Base-by-base conservation (phyloP, 2,888 invertebrate genomes). In the Hermaeophaga mercurialis region DNA sequence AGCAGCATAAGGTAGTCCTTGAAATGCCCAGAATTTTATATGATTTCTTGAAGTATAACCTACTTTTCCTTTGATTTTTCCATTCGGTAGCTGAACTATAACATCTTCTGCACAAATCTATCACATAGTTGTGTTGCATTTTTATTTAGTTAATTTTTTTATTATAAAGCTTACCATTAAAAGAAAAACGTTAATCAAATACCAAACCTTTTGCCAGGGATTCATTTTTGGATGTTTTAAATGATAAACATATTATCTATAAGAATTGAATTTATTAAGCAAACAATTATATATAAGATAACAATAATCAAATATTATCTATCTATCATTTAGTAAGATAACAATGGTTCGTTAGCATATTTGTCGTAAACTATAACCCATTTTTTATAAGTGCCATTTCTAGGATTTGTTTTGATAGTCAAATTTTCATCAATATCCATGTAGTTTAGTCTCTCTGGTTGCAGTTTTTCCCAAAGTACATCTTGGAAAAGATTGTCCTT, bases 1-100 rank as follows among this genome's bases (percentile, higher is more conserved):
- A 22, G 65, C 59, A 6, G 66, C 70, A 49, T 66, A 70, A 17
- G 62, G 65, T 34, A 69, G 59, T 9, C 63, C 64, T 48, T 63
- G 57, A 46, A 66, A 69, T 5, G 66, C 54, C 47, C 62, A 68
- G 48, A 63, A 69, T 28, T 39, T 24, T n/a, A 52, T n/a, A 4
- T 48, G 26, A 8, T 52, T 18, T 17, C 52, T 47, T 3, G 31
- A 28, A 4, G 56, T 56, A 11, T 24, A 43, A 14, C 19, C 33
- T 9, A 38, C 11, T n/a, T 45, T 28, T 18, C 66, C 66, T 31
- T 59, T 46, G n/a, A 66, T 63, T 50, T 58, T 50, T 22, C 66
- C 66, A 47, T 65, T 49, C 14, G 62, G 49, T 24, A 60, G 49
- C 11, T 41, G 55, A n/a, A 64, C 48, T 3, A 54, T 45, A 11